Conservation (phyloP, 2,113 vertebrate species). For the Chinchilla lanigera region DNA sequence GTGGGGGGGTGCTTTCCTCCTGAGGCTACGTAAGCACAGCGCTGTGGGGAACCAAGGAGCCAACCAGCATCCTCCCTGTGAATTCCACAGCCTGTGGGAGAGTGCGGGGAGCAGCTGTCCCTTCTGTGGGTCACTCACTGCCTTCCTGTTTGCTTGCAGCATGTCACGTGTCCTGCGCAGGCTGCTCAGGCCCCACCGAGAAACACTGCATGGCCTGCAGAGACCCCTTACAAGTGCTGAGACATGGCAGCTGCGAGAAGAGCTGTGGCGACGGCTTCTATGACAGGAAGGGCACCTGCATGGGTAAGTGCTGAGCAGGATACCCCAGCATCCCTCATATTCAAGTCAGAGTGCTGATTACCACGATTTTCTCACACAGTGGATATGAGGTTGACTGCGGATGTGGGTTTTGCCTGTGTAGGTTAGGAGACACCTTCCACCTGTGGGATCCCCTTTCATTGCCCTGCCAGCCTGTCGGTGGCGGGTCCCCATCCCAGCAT, state of each 20-base stretch:
- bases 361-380: neutral
- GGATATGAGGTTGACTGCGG: neutral
- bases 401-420: neutral
- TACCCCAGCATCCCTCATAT: neutral
- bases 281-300: slow-evolving; percentile 87
- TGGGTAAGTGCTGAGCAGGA: slow-evolving; percentile 84
- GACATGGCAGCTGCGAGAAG: slow-evolving; percentile 87
- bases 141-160: slow-evolving; percentile 83
- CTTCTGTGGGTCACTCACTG: neutral
- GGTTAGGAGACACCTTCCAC: neutral
- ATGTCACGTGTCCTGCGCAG: slow-evolving; percentile 92
- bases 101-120: neutral
- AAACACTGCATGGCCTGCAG: slow-evolving; percentile 91
- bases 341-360: neutral
- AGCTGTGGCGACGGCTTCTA: slow-evolving; percentile 90
- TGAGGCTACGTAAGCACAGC: neutral
- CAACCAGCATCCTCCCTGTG: neutral
- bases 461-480: neutral
- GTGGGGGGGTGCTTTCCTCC: neutral
- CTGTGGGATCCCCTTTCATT: neutral
- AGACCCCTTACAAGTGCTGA: slow-evolving; percentile 85
- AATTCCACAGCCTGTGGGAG: neutral
- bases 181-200: slow-evolving; percentile 88
- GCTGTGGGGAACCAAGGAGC: neutral
- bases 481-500: neutral